Conservation (phyloP, 2,797 vertebrate species). For the Arctocebus calabarensis region DNA sequence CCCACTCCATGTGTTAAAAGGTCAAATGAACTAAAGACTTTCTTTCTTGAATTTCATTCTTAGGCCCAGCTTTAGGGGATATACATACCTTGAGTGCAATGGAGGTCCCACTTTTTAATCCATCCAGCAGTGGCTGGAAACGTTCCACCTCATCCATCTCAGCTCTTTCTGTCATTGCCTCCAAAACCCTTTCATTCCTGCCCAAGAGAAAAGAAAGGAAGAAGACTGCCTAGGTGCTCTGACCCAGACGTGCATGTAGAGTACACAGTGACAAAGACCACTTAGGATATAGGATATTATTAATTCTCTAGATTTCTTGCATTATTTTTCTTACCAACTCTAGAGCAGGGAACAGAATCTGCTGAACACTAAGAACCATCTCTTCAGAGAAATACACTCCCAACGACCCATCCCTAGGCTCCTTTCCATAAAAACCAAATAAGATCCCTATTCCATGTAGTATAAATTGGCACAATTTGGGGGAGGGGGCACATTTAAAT, state of each 20-base stretch:
- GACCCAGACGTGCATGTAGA: not conserved
- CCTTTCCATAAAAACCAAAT: conserved; percentile 46
- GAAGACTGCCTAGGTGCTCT: not conserved
- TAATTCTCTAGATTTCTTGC: conserved; percentile 7
- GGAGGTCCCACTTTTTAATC: conserved; percentile 88
- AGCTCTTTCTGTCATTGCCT: conserved; percentile 93
- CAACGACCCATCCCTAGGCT: conserved; percentile 15
- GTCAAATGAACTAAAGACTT: conserved; percentile 23
- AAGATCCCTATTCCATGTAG: conserved; percentile 1
- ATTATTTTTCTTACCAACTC: not conserved
- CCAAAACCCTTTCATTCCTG: conserved; percentile 95
- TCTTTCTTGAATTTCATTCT: conserved; percentile 43
- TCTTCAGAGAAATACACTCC: conserved; percentile 59
- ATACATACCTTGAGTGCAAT: conserved; percentile 90
- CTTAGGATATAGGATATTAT: conserved; percentile 6
- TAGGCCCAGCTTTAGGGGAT: not conserved
- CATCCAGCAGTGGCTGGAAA: conserved; percentile 94
- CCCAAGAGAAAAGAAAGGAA: conserved; percentile 28
- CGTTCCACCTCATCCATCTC: conserved; percentile 93
- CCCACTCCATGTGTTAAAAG: not conserved
- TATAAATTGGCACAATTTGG: conserved; percentile 47
- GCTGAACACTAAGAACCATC: conserved; percentile 21
- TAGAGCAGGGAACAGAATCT: not conserved
- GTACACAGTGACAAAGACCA: not conserved
- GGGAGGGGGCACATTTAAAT: conserved; percentile 8